Percentiles rank a stretch among this genome's conserved stretches.
These are phyloP conservation scores for Cynopterus brachyotis DNA, from an alignment of 2,113 vertebrate genomes.

Conservation along the genomic window DNA sequence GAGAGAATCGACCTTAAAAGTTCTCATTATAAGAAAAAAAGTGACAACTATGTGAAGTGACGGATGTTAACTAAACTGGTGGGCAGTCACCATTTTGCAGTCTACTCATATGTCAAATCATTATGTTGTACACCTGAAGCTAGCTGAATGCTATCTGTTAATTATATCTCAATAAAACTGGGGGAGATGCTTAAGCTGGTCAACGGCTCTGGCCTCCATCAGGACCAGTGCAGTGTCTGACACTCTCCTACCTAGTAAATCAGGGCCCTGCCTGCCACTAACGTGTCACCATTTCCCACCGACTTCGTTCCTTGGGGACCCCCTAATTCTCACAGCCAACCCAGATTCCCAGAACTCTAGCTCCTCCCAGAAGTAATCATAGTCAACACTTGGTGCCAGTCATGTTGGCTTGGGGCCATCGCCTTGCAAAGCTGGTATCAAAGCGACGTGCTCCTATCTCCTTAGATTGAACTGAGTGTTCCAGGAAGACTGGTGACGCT, in stretches of 20 bases:
- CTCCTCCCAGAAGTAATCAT: constrained; percentile 22
- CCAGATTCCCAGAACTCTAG: constrained; percentile 47
- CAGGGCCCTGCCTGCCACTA: neutral
- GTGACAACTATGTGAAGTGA: neutral
- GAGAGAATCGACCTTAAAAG: neutral
- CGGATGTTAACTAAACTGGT: neutral
- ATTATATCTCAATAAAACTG: neutral
- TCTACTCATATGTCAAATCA: neutral
- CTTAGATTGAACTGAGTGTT: constrained; percentile 67
- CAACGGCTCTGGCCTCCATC: neutral
- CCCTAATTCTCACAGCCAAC: neutral
- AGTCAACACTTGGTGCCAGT: constrained; percentile 18
- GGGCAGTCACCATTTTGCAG: neutral
- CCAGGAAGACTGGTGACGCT: constrained; percentile 41
- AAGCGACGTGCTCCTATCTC: constrained; percentile 25
- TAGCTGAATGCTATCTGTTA: neutral
- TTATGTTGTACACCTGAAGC: neutral
- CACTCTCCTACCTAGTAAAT: neutral
- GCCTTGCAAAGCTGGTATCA: constrained; percentile 17
- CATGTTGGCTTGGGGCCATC: constrained; percentile 12
- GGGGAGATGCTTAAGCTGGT: neutral
- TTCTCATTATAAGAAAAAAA: neutral
- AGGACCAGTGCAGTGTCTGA: neutral
- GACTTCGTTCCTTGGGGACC: neutral
- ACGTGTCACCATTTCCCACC: neutral